phyloP scores from a whole-genome alignment of 1,140 invertebrate genomes.

The Nasonia vitripennis region DNA sequence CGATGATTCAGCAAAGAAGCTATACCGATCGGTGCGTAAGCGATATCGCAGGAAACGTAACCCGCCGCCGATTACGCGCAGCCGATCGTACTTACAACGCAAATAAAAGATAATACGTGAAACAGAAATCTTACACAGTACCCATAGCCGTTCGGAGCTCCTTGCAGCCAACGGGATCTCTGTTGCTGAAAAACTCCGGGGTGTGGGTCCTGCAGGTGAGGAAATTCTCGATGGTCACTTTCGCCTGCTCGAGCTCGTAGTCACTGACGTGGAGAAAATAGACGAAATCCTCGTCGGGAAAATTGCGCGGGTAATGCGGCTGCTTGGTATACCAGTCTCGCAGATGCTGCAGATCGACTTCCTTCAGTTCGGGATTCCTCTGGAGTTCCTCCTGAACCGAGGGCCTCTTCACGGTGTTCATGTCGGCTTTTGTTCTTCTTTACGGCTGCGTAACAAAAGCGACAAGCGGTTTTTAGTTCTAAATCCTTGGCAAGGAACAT shows the following conservation, averaged over 20 bases:
- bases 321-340: conserved; percentile 78
- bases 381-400: conserved; percentile 75
- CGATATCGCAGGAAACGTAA: background rate
- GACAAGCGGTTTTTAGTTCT: no score
- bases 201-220: conserved; percentile 78
- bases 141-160: conserved; percentile 71
- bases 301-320: conserved; percentile 76
- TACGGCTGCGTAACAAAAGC: no score
- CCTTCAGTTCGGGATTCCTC: conserved; percentile 75
- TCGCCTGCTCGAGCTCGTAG: conserved; percentile 77
- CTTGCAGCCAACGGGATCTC: conserved; percentile 71
- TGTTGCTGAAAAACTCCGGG: conserved; percentile 76
- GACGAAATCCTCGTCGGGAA: conserved; percentile 75
- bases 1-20: background rate
- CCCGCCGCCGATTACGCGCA: no score
- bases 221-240: conserved; percentile 78
- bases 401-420: conserved; percentile 24
- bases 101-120: background rate
- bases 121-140: conserved; percentile 68
- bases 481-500: no score
- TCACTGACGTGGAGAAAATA: conserved; percentile 79
- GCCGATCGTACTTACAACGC: no score
- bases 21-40: no score
- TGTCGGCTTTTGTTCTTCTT: background rate
- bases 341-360: conserved; percentile 75